phyloP scores from a whole-genome alignment of 1,140 invertebrate genomes.

The Drosophila novamexicana region DNA sequence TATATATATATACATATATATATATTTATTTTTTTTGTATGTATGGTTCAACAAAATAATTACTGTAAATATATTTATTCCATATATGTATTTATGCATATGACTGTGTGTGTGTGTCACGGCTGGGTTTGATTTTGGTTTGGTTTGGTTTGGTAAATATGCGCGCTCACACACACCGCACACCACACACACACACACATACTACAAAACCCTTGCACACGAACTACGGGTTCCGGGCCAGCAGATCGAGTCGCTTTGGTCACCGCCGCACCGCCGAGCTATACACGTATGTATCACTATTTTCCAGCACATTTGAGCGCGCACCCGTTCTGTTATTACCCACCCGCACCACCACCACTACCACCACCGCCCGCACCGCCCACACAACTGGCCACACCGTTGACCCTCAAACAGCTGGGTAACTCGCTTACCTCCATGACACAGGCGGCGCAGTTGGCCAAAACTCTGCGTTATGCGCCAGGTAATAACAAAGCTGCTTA shows the following conservation, averaged over 20 bases:
- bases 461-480: constrained; percentile 83
- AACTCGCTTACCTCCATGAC: constrained; percentile 82
- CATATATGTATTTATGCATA: constrained; percentile 39
- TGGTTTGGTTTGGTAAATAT: constrained; percentile 66
- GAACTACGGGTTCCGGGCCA: constrained; percentile 32
- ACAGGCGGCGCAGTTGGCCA: constrained; percentile 83
- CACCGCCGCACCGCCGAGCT: constrained; percentile 85
- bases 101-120: constrained; percentile 54
- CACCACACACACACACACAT: constrained; percentile 3
- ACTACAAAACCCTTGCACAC: constrained; percentile 47
- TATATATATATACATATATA: not conserved
- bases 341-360: constrained; percentile 83
- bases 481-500: constrained; percentile 59
- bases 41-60: constrained; percentile 52
- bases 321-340: constrained; percentile 85
- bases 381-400: constrained; percentile 73
- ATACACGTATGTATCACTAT: constrained; percentile 86
- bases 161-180: constrained; percentile 3
- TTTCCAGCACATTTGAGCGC: constrained; percentile 85
- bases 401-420: constrained; percentile 83
- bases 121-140: constrained; percentile 70
- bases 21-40: constrained; percentile 23
- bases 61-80: constrained; percentile 60
- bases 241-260: constrained; percentile 85
- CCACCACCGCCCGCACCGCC: constrained; percentile 68